Evolutionary conservation across 2,113 vertebrate genomes (phyloP), one percentile per base, ranked within the genome.

Genomic region (Sterna hirundo): DNA sequence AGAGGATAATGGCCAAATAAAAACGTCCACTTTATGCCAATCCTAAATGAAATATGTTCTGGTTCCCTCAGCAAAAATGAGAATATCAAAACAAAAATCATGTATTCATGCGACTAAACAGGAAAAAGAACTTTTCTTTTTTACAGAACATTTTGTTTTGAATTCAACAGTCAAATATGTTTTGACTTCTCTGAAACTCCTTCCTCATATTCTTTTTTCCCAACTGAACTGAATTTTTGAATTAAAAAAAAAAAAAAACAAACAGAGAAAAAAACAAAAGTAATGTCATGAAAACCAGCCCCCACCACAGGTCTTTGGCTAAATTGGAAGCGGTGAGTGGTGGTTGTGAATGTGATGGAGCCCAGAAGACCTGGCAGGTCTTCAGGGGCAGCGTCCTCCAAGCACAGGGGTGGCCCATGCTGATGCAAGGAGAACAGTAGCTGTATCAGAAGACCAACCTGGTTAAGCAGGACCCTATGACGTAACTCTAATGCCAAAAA

Each of bases 241-340:
- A 58, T 70, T 71, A 10, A 69, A 81, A 82, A 26, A 54, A 78
- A 47, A 47, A 5, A 15, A 40, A 34, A 34, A 20, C 14, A n/a
- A 40, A 21, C 32, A 82, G 19, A 7, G 52, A 86, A 8, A 46
- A 5, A 0, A 11, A 4, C 1, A 16, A 76, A 69, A 34, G 1
- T 13, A 46, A 72, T 34, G 14, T 30, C 1, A 62, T 30, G 20
- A 79, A 68, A 78, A 51, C 2, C 30, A 70, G 18, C 27, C 61
- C 22, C 23, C 10, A 32, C 9, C 6, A 16, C 22, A 57, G 36
- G 12, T 55, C n/a, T 70, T 70, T 78, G 64, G 42, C 42, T 79
- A 68, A 62, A 11, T 3, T 80, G 49, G 49, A 18, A 47, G 14
- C 32, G 78, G 30, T 26, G 42, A 19, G 38, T 74, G 27, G 21